Evolutionary conservation across 23 tunicate species (phyloP), one percentile per base, ranked within the genome.

Genomic region (Clavelina lepadiformis): DNA sequence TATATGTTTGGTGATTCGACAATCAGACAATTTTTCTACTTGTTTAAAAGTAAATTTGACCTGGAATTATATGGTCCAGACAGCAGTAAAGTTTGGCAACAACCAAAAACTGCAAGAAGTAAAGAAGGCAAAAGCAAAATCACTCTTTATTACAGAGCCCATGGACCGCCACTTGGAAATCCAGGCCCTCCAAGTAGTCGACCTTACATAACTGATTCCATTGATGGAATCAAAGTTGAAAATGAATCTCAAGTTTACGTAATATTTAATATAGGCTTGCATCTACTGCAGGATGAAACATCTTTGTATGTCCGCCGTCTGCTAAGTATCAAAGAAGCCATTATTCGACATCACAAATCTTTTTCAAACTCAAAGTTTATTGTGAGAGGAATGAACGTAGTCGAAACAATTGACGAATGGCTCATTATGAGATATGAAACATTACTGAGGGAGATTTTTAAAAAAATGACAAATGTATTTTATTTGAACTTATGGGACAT

Each of bases 1-100:
- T 72, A 62, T 26, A 61, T 80, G 28, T 25, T 80, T 11, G 87
- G 87, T 8, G 87, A 80, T 53, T 80, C 87, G 26, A 80, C 87
- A 3, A 80, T 80, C 27, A 34, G 85, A 49, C 76, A 79, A 47
- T 68, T 50, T 50, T 69, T 55, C 37, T 27, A 59, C 22, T 46
- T 44, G 20, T 38, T 77, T 45, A 37, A 24, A 0, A 3, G 1
- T 1, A 25, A 28, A 2, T 56, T 69, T 18, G 34, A 69, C 0
- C 20, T 69, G 2, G 30, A 34, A 24, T 33, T 30, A 2, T 46
- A 3, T 0, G 65, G 56, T 1, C 63, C 63, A 23, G 76, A 60
- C 28, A 32, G 34, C 15, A 34, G 24, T 31, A 35, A n/a, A 6
- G 56, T 33, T 44, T 79, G 77, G 76, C 67, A 57, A 41, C 51